Conservation (phyloP, 2,888 invertebrate genomes). For the Agapostemon virescens region DNA sequence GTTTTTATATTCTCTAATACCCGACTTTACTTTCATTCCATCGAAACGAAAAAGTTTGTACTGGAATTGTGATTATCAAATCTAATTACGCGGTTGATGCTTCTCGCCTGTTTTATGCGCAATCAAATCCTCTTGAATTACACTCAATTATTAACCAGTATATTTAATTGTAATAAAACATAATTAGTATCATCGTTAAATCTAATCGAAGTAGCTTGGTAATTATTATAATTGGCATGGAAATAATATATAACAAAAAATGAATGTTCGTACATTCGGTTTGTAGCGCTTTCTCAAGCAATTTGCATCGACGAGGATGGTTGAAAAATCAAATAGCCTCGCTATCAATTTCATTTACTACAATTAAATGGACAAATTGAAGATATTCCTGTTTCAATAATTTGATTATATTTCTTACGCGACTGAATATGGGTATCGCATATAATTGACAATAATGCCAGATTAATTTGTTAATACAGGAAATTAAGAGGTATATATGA, state of each 20-base stretch:
- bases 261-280: not conserved
- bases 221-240: not conserved
- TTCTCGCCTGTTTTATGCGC: not conserved
- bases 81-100: not conserved
- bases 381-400: too few relatives aligned
- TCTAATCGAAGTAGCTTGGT: not conserved
- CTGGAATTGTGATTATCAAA: not conserved
- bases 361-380: too few relatives aligned
- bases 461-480: too few relatives aligned
- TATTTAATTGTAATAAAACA: not conserved
- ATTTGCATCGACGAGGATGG: too few relatives aligned
- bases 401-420: too few relatives aligned
- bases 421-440: too few relatives aligned
- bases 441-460: too few relatives aligned
- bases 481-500: not conserved
- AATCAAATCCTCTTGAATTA: not conserved
- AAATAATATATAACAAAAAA: not conserved
- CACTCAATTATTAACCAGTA: not conserved
- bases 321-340: too few relatives aligned
- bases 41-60: not conserved
- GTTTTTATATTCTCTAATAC: constrained; percentile 24
- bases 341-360: too few relatives aligned
- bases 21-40: constrained; percentile 1
- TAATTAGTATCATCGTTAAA: not conserved
- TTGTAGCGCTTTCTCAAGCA: not conserved